Evolutionary conservation across 1,140 invertebrate species (phyloP).

Genomic region (Lordiphosa mommai): DNA sequence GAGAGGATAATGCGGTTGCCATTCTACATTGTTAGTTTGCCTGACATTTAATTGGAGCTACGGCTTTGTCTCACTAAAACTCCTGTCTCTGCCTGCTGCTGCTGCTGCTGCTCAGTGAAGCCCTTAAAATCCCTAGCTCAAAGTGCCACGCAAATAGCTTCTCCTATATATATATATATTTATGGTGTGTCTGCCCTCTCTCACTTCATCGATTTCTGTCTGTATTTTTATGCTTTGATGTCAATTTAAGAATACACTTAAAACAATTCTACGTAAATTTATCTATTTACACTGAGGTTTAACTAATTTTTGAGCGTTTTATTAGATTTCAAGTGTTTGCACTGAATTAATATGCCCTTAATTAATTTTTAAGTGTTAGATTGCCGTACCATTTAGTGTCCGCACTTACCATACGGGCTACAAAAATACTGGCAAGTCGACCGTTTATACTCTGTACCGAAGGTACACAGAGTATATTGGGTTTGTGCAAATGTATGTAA

Average conservation of each 20-base stretch:
- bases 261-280: constrained; percentile 1
- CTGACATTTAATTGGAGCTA: constrained; percentile 38
- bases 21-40: constrained; percentile 22
- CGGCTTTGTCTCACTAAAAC: constrained; percentile 48
- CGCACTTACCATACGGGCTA: no score
- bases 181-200: constrained; percentile 7
- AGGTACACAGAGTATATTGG: no score
- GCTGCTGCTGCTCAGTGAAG: constrained; percentile 57
- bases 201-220: constrained; percentile 31
- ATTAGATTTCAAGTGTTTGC: no score
- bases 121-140: constrained; percentile 38
- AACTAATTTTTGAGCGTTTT: no score
- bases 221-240: constrained; percentile 64
- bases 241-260: constrained; percentile 48
- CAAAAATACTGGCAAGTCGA: no score
- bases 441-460: no score
- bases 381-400: no score
- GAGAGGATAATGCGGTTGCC: constrained; percentile 44
- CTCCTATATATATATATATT: not conserved
- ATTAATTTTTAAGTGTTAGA: no score
- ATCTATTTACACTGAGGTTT: no score
- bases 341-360: no score
- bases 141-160: constrained; percentile 60
- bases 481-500: no score
- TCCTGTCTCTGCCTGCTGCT: not conserved